Conservation (phyloP, 2,888 invertebrate genomes). For the Drosophila ochracea region DNA sequence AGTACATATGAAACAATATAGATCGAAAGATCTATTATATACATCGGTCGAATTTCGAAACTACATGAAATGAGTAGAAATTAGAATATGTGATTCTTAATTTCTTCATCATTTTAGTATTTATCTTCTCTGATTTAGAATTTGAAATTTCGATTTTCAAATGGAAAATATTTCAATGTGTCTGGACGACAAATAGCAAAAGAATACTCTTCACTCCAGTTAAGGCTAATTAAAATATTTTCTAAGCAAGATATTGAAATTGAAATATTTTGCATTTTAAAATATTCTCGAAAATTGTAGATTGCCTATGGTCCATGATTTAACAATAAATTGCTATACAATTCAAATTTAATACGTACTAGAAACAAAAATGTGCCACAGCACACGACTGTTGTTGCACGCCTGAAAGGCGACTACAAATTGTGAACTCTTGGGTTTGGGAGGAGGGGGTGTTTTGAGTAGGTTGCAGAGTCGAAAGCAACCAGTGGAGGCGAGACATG, state of each 20-base stretch:
- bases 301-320: neutral
- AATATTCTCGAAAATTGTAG: neutral
- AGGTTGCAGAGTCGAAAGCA: neutral
- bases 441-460: neutral
- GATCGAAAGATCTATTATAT: neutral
- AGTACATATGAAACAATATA: neutral
- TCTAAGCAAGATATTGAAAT: neutral
- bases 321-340: neutral
- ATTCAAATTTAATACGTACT: neutral
- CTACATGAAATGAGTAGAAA: neutral
- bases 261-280: neutral
- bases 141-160: neutral
- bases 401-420: constrained; percentile 48
- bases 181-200: neutral
- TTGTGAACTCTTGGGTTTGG: constrained; percentile 2
- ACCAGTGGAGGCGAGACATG: constrained; percentile 2
- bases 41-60: neutral
- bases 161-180: neutral
- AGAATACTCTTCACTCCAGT: neutral
- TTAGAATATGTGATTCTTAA: neutral
- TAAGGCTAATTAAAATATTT: neutral
- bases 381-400: constrained; percentile 4
- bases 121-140: neutral
- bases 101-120: neutral
- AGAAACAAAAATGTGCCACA: constrained; percentile 27